Percentiles rank a stretch among this genome's conserved stretches.
Conservation (phyloP, 2,888 invertebrate genomes). For the Unio delphinus region DNA sequence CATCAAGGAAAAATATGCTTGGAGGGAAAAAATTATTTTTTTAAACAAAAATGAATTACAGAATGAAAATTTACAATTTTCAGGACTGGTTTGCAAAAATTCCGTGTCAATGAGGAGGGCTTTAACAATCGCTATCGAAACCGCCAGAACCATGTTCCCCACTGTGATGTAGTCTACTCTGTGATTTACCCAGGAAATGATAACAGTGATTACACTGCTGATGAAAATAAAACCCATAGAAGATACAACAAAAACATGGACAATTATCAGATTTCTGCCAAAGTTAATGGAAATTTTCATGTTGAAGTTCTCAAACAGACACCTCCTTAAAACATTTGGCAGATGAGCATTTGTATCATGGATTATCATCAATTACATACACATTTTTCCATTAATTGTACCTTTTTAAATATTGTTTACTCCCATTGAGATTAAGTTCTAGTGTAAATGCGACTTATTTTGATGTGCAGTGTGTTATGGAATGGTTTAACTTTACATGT, state of each 20-base stretch:
- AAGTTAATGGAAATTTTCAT: slow-evolving; percentile 57
- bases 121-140: slow-evolving; percentile 60
- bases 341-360: too few relatives aligned
- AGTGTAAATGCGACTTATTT: too few relatives aligned
- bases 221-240: slow-evolving; percentile 51
- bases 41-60: not conserved
- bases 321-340: not conserved
- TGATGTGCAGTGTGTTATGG: too few relatives aligned
- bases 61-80: slow-evolving; percentile 31
- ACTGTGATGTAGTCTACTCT: slow-evolving; percentile 58
- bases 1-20: too few relatives aligned
- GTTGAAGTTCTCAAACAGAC: slow-evolving; percentile 35
- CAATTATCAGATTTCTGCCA: slow-evolving; percentile 47
- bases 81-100: slow-evolving; percentile 48
- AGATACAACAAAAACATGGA: slow-evolving; percentile 49
- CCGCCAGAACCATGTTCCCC: slow-evolving; percentile 46
- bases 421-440: too few relatives aligned
- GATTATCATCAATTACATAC: too few relatives aligned
- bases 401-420: too few relatives aligned
- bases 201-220: slow-evolving; percentile 56
- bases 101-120: slow-evolving; percentile 62
- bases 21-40: not conserved
- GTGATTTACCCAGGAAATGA: slow-evolving; percentile 60
- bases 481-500: not conserved
- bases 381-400: too few relatives aligned